Conservation (phyloP, 1,140 invertebrate genomes). For the Eueides isabella region DNA sequence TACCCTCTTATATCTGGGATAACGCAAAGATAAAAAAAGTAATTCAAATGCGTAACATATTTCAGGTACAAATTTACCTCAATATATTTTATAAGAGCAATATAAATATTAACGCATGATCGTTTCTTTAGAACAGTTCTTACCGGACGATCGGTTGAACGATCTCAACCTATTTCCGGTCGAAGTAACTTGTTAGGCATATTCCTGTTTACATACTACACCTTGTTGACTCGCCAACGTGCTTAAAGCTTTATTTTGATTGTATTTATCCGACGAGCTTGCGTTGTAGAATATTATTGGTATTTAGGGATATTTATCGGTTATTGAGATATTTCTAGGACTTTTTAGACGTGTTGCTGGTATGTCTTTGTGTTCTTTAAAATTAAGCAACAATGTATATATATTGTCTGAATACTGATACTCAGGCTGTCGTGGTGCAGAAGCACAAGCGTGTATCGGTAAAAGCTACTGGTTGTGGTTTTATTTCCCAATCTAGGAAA, state of each 20-base stretch:
- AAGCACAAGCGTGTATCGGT: too few relatives aligned
- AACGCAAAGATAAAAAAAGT: too few relatives aligned
- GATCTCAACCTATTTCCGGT: slow-evolving; percentile 39
- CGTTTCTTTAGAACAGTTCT: slow-evolving; percentile 41
- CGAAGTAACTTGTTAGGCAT: slow-evolving; percentile 39
- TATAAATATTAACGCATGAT: slow-evolving; percentile 45
- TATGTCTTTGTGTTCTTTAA: too few relatives aligned
- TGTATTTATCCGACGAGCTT: slow-evolving; percentile 32
- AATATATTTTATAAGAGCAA: slow-evolving; percentile 23
- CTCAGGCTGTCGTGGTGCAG: too few relatives aligned
- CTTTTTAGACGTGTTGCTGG: too few relatives aligned
- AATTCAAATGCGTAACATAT: slow-evolving; percentile 21
- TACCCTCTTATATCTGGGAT: too few relatives aligned
- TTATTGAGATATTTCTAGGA: too few relatives aligned
- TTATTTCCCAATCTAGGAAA: too few relatives aligned
- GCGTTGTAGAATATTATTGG: slow-evolving; percentile 13
- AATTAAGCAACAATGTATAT: too few relatives aligned
- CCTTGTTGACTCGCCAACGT: slow-evolving; percentile 35
- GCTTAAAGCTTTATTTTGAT: slow-evolving; percentile 30
- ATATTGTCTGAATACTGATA: too few relatives aligned
- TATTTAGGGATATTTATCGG: too few relatives aligned
- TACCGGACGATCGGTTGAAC: slow-evolving; percentile 34
- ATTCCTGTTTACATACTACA: slow-evolving; percentile 36
- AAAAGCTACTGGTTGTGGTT: too few relatives aligned
- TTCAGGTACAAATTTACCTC: slow-evolving; percentile 31